Percentiles rank a stretch among this genome's conserved stretches.
These are phyloP conservation scores for Peromyscus californicus DNA, from an alignment of 2,113 vertebrate genomes.

Conservation along the genomic window DNA sequence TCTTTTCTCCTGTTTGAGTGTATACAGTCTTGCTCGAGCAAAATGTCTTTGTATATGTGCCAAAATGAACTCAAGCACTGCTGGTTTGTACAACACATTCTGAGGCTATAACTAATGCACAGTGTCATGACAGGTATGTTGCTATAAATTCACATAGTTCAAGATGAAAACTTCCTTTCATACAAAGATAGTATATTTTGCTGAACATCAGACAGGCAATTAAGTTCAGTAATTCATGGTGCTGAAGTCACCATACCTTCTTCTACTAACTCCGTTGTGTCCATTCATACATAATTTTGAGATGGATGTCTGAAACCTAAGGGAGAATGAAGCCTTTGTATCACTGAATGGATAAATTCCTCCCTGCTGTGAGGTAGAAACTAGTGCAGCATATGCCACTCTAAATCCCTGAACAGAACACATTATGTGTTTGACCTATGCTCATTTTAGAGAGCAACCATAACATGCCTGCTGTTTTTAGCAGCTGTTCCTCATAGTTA, in stretches of 20 bases:
- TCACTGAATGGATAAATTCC: background rate
- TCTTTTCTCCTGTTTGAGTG: background rate
- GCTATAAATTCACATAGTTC: background rate
- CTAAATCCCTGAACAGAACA: conserved; percentile 52
- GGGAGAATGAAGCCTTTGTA: background rate
- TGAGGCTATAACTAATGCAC: conserved; percentile 44
- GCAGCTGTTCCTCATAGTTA: conserved; percentile 10
- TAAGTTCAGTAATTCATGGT: background rate
- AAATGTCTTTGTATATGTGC: background rate
- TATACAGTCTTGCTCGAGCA: background rate
- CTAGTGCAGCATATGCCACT: background rate
- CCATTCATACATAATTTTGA: background rate
- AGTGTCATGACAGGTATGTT: background rate
- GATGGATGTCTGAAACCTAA: background rate
- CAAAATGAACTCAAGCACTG: background rate
- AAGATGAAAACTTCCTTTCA: conserved; percentile 33
- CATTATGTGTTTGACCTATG: background rate
- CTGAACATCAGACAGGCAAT: background rate
- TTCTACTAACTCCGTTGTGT: background rate
- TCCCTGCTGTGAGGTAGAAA: background rate
- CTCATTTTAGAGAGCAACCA: conserved; percentile 54
- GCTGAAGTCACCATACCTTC: background rate
- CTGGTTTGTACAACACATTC: background rate
- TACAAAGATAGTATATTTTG: background rate
- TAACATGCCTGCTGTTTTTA: background rate